Conservation (phyloP, 2,797 vertebrate species). For the Gephyroberyx darwinii region DNA sequence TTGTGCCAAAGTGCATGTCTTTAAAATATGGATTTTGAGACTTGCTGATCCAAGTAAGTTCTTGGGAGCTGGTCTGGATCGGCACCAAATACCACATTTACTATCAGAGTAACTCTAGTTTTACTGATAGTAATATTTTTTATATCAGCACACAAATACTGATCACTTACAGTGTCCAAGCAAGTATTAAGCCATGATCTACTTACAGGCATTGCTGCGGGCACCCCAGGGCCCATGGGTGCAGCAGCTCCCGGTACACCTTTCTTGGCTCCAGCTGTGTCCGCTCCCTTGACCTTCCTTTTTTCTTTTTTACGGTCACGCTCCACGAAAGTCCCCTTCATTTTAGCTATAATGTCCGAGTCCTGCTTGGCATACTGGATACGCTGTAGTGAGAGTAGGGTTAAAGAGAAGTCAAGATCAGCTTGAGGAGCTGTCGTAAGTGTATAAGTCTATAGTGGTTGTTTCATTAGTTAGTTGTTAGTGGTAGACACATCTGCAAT, state of each 20-base stretch:
- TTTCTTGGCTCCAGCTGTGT: slow-evolving; percentile 81
- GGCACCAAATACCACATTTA: too few species aligned
- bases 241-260: slow-evolving; percentile 76
- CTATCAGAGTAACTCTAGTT: background rate
- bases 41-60: too few species aligned
- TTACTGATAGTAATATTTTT: background rate
- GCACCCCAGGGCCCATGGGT: slow-evolving; percentile 80
- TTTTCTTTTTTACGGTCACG: slow-evolving; percentile 92
- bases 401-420: background rate
- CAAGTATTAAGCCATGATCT: too few species aligned
- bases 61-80: too few species aligned
- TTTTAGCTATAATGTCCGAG: slow-evolving; percentile 94
- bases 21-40: too few species aligned
- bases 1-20: too few species aligned
- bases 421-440: too few species aligned
- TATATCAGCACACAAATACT: background rate
- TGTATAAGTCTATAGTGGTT: too few species aligned
- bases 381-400: slow-evolving; percentile 71
- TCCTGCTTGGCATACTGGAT: slow-evolving; percentile 91
- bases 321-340: slow-evolving; percentile 94
- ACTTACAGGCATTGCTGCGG: slow-evolving; percentile 85
- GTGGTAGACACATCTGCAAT: too few species aligned
- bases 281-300: slow-evolving; percentile 85
- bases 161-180: background rate
- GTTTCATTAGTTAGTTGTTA: too few species aligned